Conservation (phyloP, 2,888 invertebrate genomes). For the Leucoma salicis region DNA sequence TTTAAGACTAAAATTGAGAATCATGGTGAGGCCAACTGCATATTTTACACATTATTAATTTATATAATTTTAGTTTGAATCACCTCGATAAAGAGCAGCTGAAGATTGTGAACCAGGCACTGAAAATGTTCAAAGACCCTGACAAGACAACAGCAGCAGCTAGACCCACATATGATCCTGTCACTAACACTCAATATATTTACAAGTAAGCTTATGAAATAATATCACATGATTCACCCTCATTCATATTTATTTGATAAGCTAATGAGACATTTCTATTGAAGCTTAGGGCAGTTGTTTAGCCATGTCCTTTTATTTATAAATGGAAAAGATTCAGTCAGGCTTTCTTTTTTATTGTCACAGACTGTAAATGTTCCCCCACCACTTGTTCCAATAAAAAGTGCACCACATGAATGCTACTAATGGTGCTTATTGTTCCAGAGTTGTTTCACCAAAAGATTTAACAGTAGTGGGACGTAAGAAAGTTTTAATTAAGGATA, state of each 20-base stretch:
- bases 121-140: constrained; percentile 65
- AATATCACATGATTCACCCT: no score
- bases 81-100: constrained; percentile 66
- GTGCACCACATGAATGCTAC: neutral
- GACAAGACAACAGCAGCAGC: constrained; percentile 45
- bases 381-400: no score
- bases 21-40: no score
- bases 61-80: constrained; percentile 66
- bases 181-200: constrained; percentile 66
- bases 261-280: no score
- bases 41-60: no score
- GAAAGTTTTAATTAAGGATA: constrained; percentile 48
- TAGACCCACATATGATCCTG: constrained; percentile 66
- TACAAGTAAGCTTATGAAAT: constrained; percentile 59
- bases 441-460: constrained; percentile 69
- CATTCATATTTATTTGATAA: no score
- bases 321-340: no score
- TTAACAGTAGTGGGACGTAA: constrained; percentile 65
- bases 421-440: constrained; percentile 22
- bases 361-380: no score
- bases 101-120: constrained; percentile 69
- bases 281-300: no score
- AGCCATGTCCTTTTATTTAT: no score
- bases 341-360: no score
- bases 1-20: no score